phyloP scores from a whole-genome alignment of 2,797 vertebrate species.

The Buceros bicornis region DNA sequence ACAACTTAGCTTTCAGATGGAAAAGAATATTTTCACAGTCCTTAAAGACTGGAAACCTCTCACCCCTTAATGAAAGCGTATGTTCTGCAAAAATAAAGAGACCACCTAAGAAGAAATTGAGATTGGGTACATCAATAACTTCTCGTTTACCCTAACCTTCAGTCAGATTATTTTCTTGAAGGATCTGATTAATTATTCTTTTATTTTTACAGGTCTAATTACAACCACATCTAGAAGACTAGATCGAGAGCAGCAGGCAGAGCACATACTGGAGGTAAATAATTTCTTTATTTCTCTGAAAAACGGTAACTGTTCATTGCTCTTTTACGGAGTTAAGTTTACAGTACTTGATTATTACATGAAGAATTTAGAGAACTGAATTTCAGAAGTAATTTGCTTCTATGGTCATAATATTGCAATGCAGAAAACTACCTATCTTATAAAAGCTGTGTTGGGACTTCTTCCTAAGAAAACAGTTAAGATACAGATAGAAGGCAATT shows the following conservation, averaged over 20 bases:
- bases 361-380: neutral
- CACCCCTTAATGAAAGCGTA: neutral
- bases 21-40: neutral
- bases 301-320: neutral
- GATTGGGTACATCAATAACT: neutral
- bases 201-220: slow-evolving; percentile 88
- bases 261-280: slow-evolving; percentile 96
- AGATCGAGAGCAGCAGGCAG: slow-evolving; percentile 94
- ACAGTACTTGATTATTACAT: neutral
- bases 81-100: neutral
- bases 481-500: neutral
- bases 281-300: slow-evolving; percentile 13
- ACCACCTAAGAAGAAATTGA: neutral
- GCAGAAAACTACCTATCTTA: neutral
- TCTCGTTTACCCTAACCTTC: neutral
- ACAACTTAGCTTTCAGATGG: neutral
- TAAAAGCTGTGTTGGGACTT: neutral
- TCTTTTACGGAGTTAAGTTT: neutral
- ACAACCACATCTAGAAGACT: slow-evolving; percentile 94
- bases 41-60: neutral
- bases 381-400: neutral
- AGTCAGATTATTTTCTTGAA: neutral
- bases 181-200: slow-evolving; percentile 35
- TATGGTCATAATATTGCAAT: neutral
- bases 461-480: neutral